Evolutionary conservation across 1,140 invertebrate genomes (phyloP), one percentile per base, ranked within the genome.

Genomic region (Diprion similis): DNA sequence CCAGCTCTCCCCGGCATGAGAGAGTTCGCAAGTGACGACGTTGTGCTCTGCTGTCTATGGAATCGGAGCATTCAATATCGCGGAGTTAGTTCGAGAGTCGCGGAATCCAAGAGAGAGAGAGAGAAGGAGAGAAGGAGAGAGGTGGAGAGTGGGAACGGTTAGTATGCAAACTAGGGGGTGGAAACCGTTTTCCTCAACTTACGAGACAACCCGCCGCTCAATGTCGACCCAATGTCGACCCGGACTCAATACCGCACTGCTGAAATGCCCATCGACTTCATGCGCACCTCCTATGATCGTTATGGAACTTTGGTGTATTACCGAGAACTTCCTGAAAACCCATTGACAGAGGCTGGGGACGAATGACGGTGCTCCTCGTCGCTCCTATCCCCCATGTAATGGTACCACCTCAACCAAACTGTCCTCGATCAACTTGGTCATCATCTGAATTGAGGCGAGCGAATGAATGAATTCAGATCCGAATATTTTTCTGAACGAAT

Each of bases 301-400:
- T 59, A 59, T 59, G n/a, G 51, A 59, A 59, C 51, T 59, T 59
- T 59, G 51, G 51, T 59, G 11, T 59, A 59, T 59, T 59, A 59
- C 51, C 51, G 24, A 6, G 24, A 37, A 37, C 24, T 37, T 37
- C 24, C 24, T 37, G 24, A 37, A 37, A 37, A 1, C 24, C 24
- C 24, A 37, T 37, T 6, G 24, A 6, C 2, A 3, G 24, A 37
- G 24, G 24, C 24, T 3, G 24, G 24, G 24, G 24, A 37, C 24
- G 24, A 37, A 37, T 37, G 24, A 37, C 24, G 24, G 24, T 37
- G n/a, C n/a, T n/a, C n/a, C n/a, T n/a, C n/a, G n/a, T n/a, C n/a
- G n/a, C n/a, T n/a, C n/a, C n/a, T n/a, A n/a, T n/a, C n/a, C 24
- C 24, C 24, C 24, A 1, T 3, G 6, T 37, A 37, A 37, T 37